Percentiles rank a stretch among this genome's conserved stretches.
Conservation (phyloP, 1,140 invertebrate genomes). For the Drosophila punjabiensis region DNA sequence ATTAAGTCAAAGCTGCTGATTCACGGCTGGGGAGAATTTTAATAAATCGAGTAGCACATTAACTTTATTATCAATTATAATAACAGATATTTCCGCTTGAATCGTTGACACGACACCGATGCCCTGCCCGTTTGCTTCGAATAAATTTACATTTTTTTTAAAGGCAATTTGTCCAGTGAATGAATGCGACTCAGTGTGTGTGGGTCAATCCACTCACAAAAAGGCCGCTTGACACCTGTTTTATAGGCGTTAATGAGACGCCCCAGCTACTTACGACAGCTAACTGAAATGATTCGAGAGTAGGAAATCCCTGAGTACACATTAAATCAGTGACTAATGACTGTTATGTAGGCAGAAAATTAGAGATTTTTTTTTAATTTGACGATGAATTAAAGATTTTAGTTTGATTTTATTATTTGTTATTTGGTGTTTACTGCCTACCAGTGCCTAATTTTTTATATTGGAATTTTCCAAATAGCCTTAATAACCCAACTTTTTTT, state of each 20-base stretch:
- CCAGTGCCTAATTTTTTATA: not conserved
- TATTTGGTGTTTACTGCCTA: not conserved
- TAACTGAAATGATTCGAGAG: slow-evolving; percentile 19
- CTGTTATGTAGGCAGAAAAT: slow-evolving; percentile 9
- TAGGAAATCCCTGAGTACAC: slow-evolving; percentile 34
- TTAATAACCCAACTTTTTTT: not conserved
- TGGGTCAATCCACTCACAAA: slow-evolving; percentile 47
- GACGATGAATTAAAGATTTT: slow-evolving; percentile 5
- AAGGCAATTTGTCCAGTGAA: slow-evolving; percentile 64
- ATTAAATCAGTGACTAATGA: slow-evolving; percentile 32
- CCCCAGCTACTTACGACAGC: slow-evolving; percentile 20
- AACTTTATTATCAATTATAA: slow-evolving; percentile 64
- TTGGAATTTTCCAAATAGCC: not conserved
- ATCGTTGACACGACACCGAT: slow-evolving; percentile 36
- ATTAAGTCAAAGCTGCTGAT: slow-evolving; percentile 53
- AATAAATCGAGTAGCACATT: slow-evolving; percentile 60
- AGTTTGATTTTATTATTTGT: not conserved
- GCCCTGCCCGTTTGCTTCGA: slow-evolving; percentile 2
- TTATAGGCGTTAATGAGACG: slow-evolving; percentile 49
- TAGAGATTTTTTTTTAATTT: not conserved
- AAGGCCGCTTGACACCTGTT: slow-evolving; percentile 29
- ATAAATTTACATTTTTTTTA: slow-evolving; percentile 68
- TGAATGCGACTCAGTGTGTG: slow-evolving; percentile 15
- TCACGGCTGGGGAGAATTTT: slow-evolving; percentile 36
- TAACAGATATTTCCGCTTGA: slow-evolving; percentile 74